Base-by-base conservation (phyloP, 2,113 vertebrate species). In the Carassius carassius region DNA sequence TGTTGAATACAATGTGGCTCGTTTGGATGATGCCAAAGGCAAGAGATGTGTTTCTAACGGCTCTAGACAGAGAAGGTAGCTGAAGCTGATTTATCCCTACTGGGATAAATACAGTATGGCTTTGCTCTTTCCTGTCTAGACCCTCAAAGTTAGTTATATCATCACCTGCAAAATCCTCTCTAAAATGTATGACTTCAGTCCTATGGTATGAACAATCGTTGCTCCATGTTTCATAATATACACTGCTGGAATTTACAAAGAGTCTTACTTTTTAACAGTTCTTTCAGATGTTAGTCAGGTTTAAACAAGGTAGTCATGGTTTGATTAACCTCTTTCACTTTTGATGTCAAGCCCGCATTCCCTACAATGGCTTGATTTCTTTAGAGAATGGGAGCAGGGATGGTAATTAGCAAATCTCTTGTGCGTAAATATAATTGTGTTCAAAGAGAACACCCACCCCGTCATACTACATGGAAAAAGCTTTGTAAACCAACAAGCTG, bases 1-100 rank as follows among this genome's bases (percentile, higher is more conserved):
- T 88, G 76, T 86, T 86, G 85, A 91, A 65, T 32, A 90, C 83
- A 91, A 62, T 80, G 82, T 90, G 90, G 89, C 88, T 86, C 37
- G 87, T 91, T 90, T 89, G 89, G 84, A 90, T 84, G 77, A 85
- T 51, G 65, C 41, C 80, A 76, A 51, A 77, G 83, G 60, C 14
- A 67, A 47, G 56, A 41, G 35, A 12, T 41, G 69, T 7, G 63
- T 65, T 47, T 80, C 13, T 70, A 88, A 84, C 81, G 83, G 82
- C 78, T 84, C 12, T 25, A 63, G n/a, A 5, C 62, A 63, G 74
- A 69, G 83, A 75, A 72, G 84, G 21, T 44, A 41, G 41, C 41
- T 41, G 21, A n/a, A 76, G 25, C 49, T 21, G 17, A 56, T 76
- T 49, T 49, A 49, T 49, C 47, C 12, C 47, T 49, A 49, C 11